Percentiles rank a stretch among this genome's conserved stretches.
Conservation (phyloP, 2,888 invertebrate genomes). For the Troides aeacus region DNA sequence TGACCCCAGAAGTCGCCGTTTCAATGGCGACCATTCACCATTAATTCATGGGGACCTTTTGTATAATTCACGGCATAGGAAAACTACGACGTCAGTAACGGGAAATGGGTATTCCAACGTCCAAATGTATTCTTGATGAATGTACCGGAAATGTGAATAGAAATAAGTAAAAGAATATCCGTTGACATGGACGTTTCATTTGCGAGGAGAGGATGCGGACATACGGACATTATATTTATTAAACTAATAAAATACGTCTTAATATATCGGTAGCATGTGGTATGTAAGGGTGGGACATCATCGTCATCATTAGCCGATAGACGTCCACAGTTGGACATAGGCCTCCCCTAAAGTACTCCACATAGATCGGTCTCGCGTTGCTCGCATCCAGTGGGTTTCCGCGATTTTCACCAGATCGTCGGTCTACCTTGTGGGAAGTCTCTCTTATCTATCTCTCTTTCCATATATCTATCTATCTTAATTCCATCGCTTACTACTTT, state of each 20-base stretch:
- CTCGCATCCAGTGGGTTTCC: too few species aligned
- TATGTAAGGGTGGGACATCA: too few species aligned
- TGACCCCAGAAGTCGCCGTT: slow-evolving; percentile 47
- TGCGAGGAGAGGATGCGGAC: not conserved
- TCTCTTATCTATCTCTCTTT: too few species aligned
- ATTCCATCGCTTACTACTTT: not conserved
- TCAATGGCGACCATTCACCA: slow-evolving; percentile 50
- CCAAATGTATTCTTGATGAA: slow-evolving; percentile 52
- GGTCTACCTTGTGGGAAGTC: too few species aligned
- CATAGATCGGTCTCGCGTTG: too few species aligned
- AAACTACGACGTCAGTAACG: slow-evolving; percentile 41
- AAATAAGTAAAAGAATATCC: not conserved
- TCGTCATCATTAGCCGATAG: too few species aligned
- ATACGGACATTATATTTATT: not conserved
- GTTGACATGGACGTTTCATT: not conserved
- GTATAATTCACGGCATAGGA: slow-evolving; percentile 46
- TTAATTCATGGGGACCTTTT: slow-evolving; percentile 52
- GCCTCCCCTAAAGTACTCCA: too few species aligned
- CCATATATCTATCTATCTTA: too few species aligned
- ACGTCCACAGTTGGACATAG: too few species aligned
- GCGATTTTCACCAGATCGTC: too few species aligned
- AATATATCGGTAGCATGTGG: too few species aligned
- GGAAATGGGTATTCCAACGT: slow-evolving; percentile 55
- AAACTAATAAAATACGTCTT: not conserved
- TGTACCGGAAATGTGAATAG: slow-evolving; percentile 40